phyloP scores from a whole-genome alignment of 2,113 vertebrate species.

The Chascanopsetta lugubris region DNA sequence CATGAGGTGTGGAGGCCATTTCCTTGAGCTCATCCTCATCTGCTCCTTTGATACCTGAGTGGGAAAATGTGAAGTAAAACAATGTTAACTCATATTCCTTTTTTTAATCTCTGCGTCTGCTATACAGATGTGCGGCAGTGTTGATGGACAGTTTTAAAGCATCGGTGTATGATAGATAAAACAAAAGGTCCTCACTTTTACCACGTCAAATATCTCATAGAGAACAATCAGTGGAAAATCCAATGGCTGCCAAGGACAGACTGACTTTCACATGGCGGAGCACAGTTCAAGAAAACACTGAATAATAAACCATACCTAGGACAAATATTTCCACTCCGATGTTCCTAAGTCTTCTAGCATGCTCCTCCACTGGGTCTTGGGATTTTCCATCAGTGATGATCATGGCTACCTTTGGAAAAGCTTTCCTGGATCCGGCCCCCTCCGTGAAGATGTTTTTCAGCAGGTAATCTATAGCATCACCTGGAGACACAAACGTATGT shows the following conservation, averaged over 20 bases:
- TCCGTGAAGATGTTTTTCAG: conserved; percentile 92
- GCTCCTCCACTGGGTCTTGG: conserved; percentile 93
- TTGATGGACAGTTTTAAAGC: conserved; percentile 14
- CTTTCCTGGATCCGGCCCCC: conserved; percentile 90
- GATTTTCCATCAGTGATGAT: conserved; percentile 99
- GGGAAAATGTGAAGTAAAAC: conserved; percentile 38
- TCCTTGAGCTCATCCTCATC: conserved; percentile 94
- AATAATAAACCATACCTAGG: conserved; percentile 86
- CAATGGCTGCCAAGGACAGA: conserved; percentile 60
- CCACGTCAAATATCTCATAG: conserved; percentile 43
- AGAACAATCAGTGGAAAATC: conserved; percentile 59
- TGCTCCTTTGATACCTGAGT: conserved; percentile 95
- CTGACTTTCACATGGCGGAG: conserved; percentile 52
- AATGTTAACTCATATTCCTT: conserved; percentile 6
- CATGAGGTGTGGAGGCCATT: conserved; percentile 91
- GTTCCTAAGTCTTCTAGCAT: conserved; percentile 90
- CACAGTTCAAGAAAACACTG: conserved; percentile 53
- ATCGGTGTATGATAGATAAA: conserved; percentile 19
- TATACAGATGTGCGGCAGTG: conserved; percentile 45
- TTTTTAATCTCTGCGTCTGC: conserved; percentile 18
- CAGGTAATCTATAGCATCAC: conserved; percentile 94
- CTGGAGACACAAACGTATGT: conserved; percentile 72
- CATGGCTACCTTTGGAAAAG: conserved; percentile 96
- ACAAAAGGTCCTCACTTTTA: conserved; percentile 24
- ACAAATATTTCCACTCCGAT: conserved; percentile 97